phyloP scores from a whole-genome alignment of 2,113 vertebrate species.

The Xyliphius kryptos region DNA sequence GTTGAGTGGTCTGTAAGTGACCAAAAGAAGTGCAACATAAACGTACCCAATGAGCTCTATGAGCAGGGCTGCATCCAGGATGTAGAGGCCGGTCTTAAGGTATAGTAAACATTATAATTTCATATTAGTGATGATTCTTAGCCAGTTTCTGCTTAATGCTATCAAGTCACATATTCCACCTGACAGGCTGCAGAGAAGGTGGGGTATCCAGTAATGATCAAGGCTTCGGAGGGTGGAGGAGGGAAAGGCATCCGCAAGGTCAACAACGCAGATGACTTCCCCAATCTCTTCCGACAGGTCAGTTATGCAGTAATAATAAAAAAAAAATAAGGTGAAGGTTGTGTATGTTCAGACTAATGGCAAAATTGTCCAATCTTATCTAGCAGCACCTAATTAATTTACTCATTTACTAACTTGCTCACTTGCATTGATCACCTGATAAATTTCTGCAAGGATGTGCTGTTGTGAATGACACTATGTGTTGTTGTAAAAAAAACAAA shows the following conservation, averaged over 20 bases:
- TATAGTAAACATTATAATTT: constrained; percentile 49
- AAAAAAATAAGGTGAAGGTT: no score
- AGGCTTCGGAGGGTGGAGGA: constrained; percentile 96
- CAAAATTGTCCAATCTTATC: no score
- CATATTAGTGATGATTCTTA: neutral
- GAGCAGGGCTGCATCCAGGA: constrained; percentile 86
- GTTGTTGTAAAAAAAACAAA: no score
- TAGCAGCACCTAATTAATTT: no score
- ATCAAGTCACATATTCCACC: neutral
- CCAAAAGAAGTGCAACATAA: constrained; percentile 79
- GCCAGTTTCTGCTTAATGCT: neutral
- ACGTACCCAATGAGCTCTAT: constrained; percentile 82
- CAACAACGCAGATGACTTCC: constrained; percentile 87
- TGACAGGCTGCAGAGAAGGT: constrained; percentile 84
- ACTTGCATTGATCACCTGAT: no score
- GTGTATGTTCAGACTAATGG: no score
- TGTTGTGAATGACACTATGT: no score
- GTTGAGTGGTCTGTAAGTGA: constrained; percentile 89
- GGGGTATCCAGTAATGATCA: constrained; percentile 95
- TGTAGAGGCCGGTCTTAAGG: constrained; percentile 82
- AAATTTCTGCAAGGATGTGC: no score
- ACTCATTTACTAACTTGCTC: no score
- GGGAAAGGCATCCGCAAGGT: constrained; percentile 98
- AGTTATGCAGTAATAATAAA: no score
- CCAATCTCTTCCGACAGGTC: constrained; percentile 97